A percentile compares a stretch with the other conserved stretches of the same genome.
Evolutionary conservation across 2,113 vertebrate genomes (phyloP).

Genomic region (Platichthys flesus): DNA sequence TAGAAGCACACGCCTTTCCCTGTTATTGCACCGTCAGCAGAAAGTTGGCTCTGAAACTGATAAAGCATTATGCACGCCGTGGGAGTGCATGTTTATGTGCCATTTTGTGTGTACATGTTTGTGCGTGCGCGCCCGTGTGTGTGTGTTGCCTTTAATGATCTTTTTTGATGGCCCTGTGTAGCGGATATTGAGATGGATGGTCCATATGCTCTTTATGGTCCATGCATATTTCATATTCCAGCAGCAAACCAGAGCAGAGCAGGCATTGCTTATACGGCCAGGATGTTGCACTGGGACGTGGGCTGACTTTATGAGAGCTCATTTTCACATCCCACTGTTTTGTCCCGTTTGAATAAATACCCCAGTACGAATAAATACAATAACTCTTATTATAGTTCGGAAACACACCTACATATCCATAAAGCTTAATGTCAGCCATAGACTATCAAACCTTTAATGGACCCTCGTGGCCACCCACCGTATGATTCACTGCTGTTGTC

Average conservation of each 20-base stretch:
- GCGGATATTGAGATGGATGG: conserved; percentile 81
- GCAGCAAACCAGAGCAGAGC: conserved; percentile 69
- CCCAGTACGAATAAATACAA: conserved; percentile 59
- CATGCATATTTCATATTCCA: conserved; percentile 82
- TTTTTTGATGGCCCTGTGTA: conserved; percentile 73
- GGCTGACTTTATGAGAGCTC: conserved; percentile 75
- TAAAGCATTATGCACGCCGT: conserved; percentile 73
- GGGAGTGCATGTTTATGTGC: conserved; percentile 75
- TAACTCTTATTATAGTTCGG: conserved; percentile 33
- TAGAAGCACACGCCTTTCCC: conserved; percentile 6
- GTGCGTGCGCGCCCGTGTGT: conserved; percentile 44
- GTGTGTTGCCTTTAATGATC: conserved; percentile 76
- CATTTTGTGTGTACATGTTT: conserved; percentile 57
- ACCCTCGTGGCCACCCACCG: conserved; percentile 24
- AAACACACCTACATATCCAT: conserved; percentile 51
- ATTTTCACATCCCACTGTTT: conserved; percentile 62
- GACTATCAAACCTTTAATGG: conserved; percentile 36
- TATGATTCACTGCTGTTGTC: conserved; percentile 8
- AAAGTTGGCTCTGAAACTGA: conserved; percentile 73
- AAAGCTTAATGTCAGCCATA: conserved; percentile 50
- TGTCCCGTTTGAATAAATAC: conserved; percentile 67
- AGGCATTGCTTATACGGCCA: conserved; percentile 73
- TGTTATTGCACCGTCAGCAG: conserved; percentile 69
- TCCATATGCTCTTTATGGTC: conserved; percentile 82
- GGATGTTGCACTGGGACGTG: conserved; percentile 74